These are phyloP conservation scores for Lordiphosa mommai DNA, from an alignment of 1,140 invertebrate genomes.

Conservation along the genomic window DNA sequence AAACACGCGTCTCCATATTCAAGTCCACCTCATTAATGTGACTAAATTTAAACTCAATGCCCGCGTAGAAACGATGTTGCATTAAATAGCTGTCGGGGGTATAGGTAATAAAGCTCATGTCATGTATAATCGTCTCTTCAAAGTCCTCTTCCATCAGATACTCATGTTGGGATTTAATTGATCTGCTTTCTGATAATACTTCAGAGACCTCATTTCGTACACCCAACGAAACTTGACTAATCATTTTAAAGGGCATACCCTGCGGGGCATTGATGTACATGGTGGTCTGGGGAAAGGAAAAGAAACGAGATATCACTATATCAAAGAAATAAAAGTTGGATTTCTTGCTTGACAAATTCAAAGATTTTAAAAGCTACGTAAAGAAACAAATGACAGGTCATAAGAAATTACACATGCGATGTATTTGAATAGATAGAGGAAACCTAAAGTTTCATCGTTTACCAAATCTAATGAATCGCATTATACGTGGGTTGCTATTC, in stretches of 20 bases:
- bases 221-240: background rate
- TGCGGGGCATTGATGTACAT: slow-evolving; percentile 18
- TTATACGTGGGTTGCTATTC: too few species aligned
- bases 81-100: slow-evolving; percentile 17
- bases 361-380: too few species aligned
- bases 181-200: background rate
- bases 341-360: too few species aligned
- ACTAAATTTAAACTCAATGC: slow-evolving; percentile 22
- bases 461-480: too few species aligned
- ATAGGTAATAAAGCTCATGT: slow-evolving; percentile 33
- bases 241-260: background rate
- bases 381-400: background rate
- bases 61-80: slow-evolving; percentile 34
- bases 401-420: background rate
- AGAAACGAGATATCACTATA: background rate
- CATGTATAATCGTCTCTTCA: slow-evolving; percentile 9
- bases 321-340: too few species aligned
- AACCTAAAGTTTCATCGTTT: too few species aligned
- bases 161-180: background rate
- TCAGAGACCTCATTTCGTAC: too few species aligned
- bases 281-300: background rate
- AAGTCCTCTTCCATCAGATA: slow-evolving; percentile 5
- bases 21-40: slow-evolving; percentile 9
- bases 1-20: slow-evolving; percentile 29
- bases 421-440: accelerated